phyloP scores from a whole-genome alignment of 2,888 invertebrate genomes.

The Monochamus alternatus region DNA sequence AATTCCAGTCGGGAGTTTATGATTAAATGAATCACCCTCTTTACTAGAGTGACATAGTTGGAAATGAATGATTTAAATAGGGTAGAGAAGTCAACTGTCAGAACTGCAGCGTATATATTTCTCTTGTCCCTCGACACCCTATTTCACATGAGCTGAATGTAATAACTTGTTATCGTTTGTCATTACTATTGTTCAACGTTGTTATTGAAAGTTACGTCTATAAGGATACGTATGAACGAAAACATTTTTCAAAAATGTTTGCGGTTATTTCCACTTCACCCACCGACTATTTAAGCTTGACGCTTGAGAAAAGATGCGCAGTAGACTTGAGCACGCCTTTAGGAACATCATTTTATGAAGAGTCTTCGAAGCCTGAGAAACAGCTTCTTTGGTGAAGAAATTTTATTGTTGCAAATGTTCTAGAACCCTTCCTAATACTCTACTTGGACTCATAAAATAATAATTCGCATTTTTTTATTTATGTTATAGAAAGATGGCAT shows the following conservation, averaged over 20 bases:
- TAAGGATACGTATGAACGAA: not conserved
- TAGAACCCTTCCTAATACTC: no score
- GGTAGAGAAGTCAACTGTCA: slow-evolving; percentile 55
- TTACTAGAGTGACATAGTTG: slow-evolving; percentile 49
- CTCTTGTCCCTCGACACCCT: slow-evolving; percentile 45
- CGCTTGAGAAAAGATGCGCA: no score
- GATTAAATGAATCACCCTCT: slow-evolving; percentile 51
- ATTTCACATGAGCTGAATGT: slow-evolving; percentile 55
- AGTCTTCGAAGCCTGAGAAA: no score
- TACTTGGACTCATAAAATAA: no score
- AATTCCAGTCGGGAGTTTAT: slow-evolving; percentile 24
- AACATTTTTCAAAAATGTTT: not conserved
- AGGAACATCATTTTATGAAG: no score
- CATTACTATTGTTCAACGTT: slow-evolving; percentile 56
- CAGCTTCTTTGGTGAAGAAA: no score
- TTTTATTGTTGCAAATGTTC: no score
- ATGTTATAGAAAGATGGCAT: no score
- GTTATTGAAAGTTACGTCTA: slow-evolving; percentile 47
- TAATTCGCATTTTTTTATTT: no score
- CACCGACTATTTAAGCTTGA: no score
- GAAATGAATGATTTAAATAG: slow-evolving; percentile 52
- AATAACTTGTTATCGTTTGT: slow-evolving; percentile 61
- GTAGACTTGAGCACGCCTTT: no score
- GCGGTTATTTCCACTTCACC: no score
- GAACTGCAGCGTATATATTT: slow-evolving; percentile 47